Evolutionary conservation across 92 coral and sea anemone species (phyloP).

Genomic region (Palythoa grandis): DNA sequence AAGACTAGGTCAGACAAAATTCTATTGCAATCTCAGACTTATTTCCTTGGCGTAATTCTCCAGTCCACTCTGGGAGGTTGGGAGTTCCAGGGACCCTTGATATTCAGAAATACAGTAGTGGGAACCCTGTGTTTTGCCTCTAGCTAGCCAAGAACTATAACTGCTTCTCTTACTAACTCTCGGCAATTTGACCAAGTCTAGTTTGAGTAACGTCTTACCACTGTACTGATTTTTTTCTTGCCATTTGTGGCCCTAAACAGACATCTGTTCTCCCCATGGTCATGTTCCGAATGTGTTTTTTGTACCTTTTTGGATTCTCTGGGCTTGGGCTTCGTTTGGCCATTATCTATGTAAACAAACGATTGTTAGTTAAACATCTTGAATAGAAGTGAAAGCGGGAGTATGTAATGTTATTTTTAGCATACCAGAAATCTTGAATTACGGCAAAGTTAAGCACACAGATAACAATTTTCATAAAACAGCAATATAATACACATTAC

Average conservation of each 20-base stretch:
- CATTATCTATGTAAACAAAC: conserved; percentile 62
- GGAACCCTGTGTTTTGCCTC: no score
- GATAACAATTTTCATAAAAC: no score
- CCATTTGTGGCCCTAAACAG: conserved; percentile 96
- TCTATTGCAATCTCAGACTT: no score
- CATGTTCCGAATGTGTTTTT: conserved; percentile 84
- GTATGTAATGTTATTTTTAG: no score
- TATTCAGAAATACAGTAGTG: no score
- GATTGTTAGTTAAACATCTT: background rate
- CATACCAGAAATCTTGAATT: no score
- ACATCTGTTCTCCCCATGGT: conserved; percentile 95
- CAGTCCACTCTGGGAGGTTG: no score
- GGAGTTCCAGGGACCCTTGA: no score
- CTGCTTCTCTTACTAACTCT: background rate
- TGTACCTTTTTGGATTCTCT: conserved; percentile 73
- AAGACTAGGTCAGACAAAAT: no score
- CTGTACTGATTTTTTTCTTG: conserved; percentile 92
- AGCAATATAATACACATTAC: background rate
- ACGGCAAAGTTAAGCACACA: no score
- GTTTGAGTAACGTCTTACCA: conserved; percentile 62
- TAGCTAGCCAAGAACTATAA: no score
- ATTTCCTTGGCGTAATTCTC: no score
- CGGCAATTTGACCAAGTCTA: background rate
- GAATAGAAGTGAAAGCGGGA: background rate
- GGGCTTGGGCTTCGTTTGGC: conserved; percentile 92